Conservation (phyloP, 2,113 vertebrate genomes). For the Chaetodon trifascialis region DNA sequence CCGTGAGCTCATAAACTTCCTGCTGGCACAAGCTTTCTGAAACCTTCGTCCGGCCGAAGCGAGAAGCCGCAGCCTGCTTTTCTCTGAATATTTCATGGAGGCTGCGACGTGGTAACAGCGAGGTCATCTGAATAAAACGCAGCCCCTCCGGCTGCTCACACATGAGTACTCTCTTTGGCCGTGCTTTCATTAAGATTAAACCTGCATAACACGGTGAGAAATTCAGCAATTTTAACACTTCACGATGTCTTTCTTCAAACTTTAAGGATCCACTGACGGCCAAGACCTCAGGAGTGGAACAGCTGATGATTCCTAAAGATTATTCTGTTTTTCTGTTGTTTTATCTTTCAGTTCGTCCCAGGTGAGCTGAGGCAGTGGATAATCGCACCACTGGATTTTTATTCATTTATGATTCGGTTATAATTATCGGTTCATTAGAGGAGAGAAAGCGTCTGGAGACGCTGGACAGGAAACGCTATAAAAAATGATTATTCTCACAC, state of each 20-base stretch:
- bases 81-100: conserved; percentile 3
- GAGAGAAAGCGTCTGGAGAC: not conserved
- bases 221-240: not conserved
- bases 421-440: conserved; percentile 44
- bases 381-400: conserved; percentile 35
- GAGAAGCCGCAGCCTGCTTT: not conserved
- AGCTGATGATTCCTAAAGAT: not conserved
- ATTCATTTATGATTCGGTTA: conserved; percentile 50
- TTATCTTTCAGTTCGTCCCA: not conserved
- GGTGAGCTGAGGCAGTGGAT: conserved; percentile 8
- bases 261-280: not conserved
- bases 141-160: not conserved
- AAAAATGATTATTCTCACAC: conserved; percentile 5
- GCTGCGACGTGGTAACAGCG: not conserved
- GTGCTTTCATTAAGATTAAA: conserved; percentile 16
- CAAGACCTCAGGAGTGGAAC: not conserved
- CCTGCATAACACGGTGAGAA: not conserved
- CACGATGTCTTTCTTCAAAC: not conserved
- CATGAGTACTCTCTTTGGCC: not conserved
- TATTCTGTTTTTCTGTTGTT: not conserved
- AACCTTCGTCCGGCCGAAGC: not conserved
- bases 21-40: not conserved
- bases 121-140: not conserved
- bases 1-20: too few relatives aligned
- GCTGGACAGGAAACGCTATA: not conserved